These are phyloP conservation scores for Melanotus villosus DNA, from an alignment of 2,888 invertebrate species.

Conservation along the genomic window DNA sequence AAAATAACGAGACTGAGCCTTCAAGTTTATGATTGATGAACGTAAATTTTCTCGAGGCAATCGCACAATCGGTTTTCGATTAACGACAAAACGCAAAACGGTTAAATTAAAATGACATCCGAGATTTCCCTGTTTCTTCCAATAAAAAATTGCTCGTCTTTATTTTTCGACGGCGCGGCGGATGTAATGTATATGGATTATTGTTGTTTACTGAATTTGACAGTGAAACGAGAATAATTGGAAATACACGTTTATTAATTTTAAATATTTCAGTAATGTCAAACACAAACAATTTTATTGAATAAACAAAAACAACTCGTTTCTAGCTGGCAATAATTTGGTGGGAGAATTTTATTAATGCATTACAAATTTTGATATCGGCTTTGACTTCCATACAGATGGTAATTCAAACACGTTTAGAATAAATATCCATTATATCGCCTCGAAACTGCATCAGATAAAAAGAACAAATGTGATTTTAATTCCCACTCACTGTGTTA, in stretches of 20 bases:
- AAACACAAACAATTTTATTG: not conserved
- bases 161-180: too few species aligned
- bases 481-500: not conserved
- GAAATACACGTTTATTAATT: not conserved
- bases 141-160: not conserved
- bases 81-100: conserved; percentile 19
- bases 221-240: not conserved
- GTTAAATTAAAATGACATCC: conserved; percentile 16
- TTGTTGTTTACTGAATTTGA: not conserved
- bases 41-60: conserved; percentile 3
- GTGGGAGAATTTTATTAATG: not conserved
- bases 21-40: conserved; percentile 18
- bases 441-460: conserved; percentile 9
- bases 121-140: conserved; percentile 6
- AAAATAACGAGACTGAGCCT: conserved; percentile 6
- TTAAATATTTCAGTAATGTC: not conserved
- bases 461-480: conserved; percentile 1
- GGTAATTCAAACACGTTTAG: conserved; percentile 2
- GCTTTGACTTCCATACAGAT: not conserved
- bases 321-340: not conserved
- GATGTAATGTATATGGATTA: too few species aligned
- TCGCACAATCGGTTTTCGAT: conserved; percentile 19
- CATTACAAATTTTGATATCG: not conserved
- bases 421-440: not conserved
- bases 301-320: too few species aligned